Percentiles rank a stretch among this genome's conserved stretches.
Conservation (phyloP, 2,797 vertebrate genomes). For the Pitangus sulphuratus region DNA sequence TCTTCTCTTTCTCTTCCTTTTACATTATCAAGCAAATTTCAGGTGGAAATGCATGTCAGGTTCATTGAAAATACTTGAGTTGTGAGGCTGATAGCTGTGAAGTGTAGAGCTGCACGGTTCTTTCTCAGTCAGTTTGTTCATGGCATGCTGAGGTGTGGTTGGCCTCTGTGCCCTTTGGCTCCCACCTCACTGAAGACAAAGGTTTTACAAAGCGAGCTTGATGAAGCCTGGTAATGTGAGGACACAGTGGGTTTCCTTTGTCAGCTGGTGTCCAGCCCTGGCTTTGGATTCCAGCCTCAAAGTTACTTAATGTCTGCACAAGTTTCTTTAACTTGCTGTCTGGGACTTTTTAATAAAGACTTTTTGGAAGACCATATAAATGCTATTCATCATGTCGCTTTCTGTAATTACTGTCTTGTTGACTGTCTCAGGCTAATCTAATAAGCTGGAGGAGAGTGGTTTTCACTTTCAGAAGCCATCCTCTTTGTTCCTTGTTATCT, state of each 20-base stretch:
- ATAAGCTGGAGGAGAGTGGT: neutral
- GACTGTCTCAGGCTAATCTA: slow-evolving; percentile 17
- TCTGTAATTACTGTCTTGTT: slow-evolving; percentile 36
- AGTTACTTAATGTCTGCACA: neutral
- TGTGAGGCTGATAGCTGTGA: neutral
- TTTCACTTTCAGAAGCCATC: slow-evolving; percentile 16
- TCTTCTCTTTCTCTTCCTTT: neutral
- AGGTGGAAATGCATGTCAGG: neutral
- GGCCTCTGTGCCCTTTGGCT: neutral
- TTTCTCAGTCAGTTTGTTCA: neutral
- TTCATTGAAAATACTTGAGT: neutral
- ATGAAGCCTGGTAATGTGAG: neutral
- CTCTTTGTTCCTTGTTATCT: slow-evolving; percentile 44
- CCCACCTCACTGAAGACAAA: neutral
- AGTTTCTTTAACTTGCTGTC: slow-evolving; percentile 20
- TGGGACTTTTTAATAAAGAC: slow-evolving; percentile 27
- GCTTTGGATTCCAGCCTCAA: neutral
- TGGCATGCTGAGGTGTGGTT: neutral
- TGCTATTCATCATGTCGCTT: fast-evolving
- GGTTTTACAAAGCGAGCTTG: neutral
- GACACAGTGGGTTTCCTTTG: neutral
- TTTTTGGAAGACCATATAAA: neutral
- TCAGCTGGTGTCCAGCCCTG: neutral
- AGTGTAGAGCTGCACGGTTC: neutral
- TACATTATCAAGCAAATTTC: neutral